phyloP scores from a whole-genome alignment of 2,888 invertebrate species.

The Hirtodrosophila confusa region DNA sequence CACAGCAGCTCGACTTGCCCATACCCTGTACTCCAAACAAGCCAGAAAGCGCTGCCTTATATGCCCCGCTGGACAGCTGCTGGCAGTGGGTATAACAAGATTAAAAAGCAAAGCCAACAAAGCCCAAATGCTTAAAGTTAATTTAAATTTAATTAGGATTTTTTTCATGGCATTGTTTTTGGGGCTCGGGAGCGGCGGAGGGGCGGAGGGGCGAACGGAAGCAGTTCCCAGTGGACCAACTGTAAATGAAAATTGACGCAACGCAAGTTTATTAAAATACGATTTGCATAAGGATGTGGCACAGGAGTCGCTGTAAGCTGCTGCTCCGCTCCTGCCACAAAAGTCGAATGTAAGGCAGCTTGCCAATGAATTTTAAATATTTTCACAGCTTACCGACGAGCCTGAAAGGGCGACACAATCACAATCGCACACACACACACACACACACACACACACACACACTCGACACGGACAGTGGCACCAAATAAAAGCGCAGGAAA shows the following conservation, averaged over 20 bases:
- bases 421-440: conserved; percentile 17
- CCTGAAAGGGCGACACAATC: conserved; percentile 32
- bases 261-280: conserved; percentile 77
- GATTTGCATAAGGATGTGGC: conserved; percentile 74
- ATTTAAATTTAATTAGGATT: conserved; percentile 79
- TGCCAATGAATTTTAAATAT: conserved; percentile 72
- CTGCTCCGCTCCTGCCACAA: conserved; percentile 20
- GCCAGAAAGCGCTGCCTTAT: background rate
- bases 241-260: conserved; percentile 78
- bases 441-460: conserved; percentile 18
- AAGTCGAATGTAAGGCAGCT: conserved; percentile 52
- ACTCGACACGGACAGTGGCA: conserved; percentile 6
- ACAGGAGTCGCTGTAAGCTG: conserved; percentile 6
- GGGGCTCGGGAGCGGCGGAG: background rate
- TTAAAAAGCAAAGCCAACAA: conserved; percentile 71
- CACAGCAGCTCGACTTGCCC: background rate
- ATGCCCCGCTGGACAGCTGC: conserved; percentile 8
- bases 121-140: conserved; percentile 76
- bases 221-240: conserved; percentile 65
- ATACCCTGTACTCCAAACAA: conserved; percentile 9
- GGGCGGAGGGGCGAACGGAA: background rate
- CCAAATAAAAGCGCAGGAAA: conserved; percentile 31
- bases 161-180: conserved; percentile 62
- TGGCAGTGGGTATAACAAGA: conserved; percentile 19
- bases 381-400: conserved; percentile 55